phyloP scores from a whole-genome alignment of 1,140 invertebrate genomes.

The Mercenaria mercenaria region DNA sequence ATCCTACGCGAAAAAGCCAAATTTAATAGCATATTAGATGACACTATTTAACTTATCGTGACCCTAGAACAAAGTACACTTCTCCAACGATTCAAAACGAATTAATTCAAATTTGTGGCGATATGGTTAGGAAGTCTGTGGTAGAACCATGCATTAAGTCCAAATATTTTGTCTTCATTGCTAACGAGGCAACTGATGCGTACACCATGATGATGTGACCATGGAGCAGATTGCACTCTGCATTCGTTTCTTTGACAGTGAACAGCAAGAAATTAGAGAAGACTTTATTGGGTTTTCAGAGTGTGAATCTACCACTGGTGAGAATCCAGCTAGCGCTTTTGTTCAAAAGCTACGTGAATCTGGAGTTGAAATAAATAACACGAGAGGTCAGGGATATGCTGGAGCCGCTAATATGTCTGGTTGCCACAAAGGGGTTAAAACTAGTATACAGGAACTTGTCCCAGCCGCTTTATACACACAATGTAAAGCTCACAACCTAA shows the following conservation, averaged over 20 bases:
- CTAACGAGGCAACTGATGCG: conserved; percentile 13
- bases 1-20: not conserved
- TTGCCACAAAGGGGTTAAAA: no score
- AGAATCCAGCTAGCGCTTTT: no score
- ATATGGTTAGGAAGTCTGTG: not conserved
- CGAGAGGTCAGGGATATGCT: no score
- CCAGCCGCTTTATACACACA: no score
- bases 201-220: not conserved
- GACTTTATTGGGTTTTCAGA: not conserved
- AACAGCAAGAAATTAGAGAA: conserved; percentile 17
- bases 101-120: not conserved
- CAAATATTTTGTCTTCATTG: not conserved
- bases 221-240: conserved; percentile 52
- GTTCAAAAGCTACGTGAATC: no score
- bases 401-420: no score
- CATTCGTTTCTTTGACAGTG: conserved; percentile 1
- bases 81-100: conserved; percentile 33
- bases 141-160: not conserved
- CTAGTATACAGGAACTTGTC: no score
- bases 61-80: not conserved
- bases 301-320: not conserved
- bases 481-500: no score
- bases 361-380: no score
- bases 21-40: no score
- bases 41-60: not conserved